Evolutionary conservation across 1,140 invertebrate genomes (phyloP).

Genomic region (Berghia stephanieae): DNA sequence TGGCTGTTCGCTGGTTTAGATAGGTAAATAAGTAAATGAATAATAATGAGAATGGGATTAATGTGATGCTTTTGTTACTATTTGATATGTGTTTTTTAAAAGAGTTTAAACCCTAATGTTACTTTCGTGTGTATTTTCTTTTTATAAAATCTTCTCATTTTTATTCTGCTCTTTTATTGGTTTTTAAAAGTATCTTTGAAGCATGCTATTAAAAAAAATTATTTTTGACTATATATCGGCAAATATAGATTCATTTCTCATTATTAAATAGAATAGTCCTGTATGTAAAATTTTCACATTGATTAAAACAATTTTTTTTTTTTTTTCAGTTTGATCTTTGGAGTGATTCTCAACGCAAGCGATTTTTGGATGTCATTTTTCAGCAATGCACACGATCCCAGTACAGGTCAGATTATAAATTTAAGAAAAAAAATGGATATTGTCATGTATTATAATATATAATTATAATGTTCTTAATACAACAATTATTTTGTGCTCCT

Average conservation of each 20-base stretch:
- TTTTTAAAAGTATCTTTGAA: too few species aligned
- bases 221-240: background rate
- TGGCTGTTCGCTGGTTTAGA: background rate
- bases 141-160: background rate
- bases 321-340: slow-evolving; percentile 63
- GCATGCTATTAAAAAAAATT: background rate
- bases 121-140: background rate
- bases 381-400: slow-evolving; percentile 56
- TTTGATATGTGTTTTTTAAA: too few species aligned
- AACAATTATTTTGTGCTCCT: too few species aligned
- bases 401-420: slow-evolving; percentile 38
- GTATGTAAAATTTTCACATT: background rate
- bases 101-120: background rate
- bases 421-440: too few species aligned
- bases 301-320: background rate
- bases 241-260: background rate
- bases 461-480: too few species aligned
- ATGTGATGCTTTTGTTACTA: too few species aligned
- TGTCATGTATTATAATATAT: too few species aligned
- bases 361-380: slow-evolving; percentile 60
- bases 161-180: too few species aligned
- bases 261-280: background rate
- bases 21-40: background rate
- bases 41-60: too few species aligned
- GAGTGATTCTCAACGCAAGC: slow-evolving; percentile 61